A percentile compares a stretch with the other conserved stretches of the same genome.
phyloP scores from a whole-genome alignment of 37 sponge, comb jelly and placozoan species.

The Theonella swinhoei region DNA sequence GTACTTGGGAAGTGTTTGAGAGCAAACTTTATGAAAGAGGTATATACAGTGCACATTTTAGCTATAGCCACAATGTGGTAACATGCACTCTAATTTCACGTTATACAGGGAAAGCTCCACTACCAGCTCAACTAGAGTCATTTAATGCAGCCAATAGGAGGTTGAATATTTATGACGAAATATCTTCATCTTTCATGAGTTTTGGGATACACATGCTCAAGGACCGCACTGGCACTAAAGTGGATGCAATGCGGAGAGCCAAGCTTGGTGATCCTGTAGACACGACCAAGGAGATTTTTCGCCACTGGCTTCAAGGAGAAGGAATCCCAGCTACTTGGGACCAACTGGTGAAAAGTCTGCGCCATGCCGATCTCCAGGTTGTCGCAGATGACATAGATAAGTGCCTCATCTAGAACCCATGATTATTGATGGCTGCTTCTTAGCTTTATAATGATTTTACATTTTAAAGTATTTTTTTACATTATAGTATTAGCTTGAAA shows the following conservation, averaged over 20 bases:
- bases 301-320: not conserved
- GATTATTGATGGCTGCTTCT: not conserved
- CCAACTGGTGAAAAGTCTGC: not conserved
- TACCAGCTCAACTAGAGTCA: no score
- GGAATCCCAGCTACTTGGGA: not conserved
- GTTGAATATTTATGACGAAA: no score
- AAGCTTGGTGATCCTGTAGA: no score
- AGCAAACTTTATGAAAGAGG: not conserved
- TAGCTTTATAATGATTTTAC: not conserved
- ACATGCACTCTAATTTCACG: no score
- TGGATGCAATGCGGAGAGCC: no score
- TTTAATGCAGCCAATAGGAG: no score
- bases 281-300: not conserved
- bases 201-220: not conserved
- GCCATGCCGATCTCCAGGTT: not conserved
- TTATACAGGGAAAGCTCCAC: no score
- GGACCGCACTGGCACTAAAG: not conserved
- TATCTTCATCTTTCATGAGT: not conserved
- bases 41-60: no score
- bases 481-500: no score
- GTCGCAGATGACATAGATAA: not conserved
- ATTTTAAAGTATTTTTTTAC: not conserved
- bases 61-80: no score
- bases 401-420: not conserved
- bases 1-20: not conserved